Conservation (phyloP, 2,888 invertebrate genomes). For the Lasioglossum malachurum region DNA sequence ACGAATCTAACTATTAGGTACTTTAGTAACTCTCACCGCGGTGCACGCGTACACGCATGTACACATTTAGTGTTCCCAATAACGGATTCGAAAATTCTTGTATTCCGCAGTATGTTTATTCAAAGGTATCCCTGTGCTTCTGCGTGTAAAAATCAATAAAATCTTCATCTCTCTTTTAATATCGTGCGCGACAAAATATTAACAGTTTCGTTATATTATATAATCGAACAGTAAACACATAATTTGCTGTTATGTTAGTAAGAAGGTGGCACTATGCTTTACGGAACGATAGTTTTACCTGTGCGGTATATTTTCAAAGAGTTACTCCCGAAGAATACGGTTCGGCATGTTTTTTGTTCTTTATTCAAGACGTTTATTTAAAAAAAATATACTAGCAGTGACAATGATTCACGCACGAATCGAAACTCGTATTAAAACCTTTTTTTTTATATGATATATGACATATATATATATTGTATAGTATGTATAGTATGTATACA, state of each 20-base stretch:
- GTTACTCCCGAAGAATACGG: constrained; percentile 24
- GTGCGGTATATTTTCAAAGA: constrained; percentile 20
- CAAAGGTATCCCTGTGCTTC: constrained; percentile 7
- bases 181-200: constrained; percentile 3
- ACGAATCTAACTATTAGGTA: constrained; percentile 58
- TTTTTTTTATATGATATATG: constrained; percentile 36
- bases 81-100: constrained; percentile 27
- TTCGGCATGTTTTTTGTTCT: constrained; percentile 25
- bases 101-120: constrained; percentile 9
- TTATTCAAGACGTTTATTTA: constrained; percentile 51
- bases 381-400: constrained; percentile 62
- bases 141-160: constrained; percentile 26
- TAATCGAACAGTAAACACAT: constrained; percentile 11
- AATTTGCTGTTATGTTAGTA: constrained; percentile 8
- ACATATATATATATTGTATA: constrained; percentile 22
- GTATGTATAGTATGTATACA: not conserved
- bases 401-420: constrained; percentile 40
- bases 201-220: constrained; percentile 18
- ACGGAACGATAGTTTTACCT: constrained; percentile 42
- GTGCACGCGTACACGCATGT: constrained; percentile 18
- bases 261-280: constrained; percentile 28
- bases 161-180: constrained; percentile 3
- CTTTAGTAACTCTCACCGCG: constrained; percentile 50
- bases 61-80: constrained; percentile 39
- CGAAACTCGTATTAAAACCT: constrained; percentile 41